Base-by-base conservation (phyloP, 2,888 invertebrate species). In the Conchocele bisecta region DNA sequence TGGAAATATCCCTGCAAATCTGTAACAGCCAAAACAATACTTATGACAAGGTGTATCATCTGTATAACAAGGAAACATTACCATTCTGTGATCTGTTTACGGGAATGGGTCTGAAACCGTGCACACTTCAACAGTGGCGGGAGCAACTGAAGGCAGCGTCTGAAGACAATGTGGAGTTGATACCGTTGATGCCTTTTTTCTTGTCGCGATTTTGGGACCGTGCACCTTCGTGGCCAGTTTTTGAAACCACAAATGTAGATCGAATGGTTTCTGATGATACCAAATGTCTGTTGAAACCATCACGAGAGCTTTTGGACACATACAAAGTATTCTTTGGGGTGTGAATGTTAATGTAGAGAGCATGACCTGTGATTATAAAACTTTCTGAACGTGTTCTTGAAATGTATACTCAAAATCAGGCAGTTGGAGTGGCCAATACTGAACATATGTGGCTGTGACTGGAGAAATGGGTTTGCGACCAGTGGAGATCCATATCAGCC, bases 131-230 rank as follows among this genome's bases (percentile, higher is more conserved):
- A 11, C 74, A 75, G 42, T 84, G 84, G 84, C 58, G 84, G 48
- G 35, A 67, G 13, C 58, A 75, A 35, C 69, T 83, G 17, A 64
- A 69, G 29, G 26, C 41, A 22, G 61, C 70, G 6, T 46, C 71
- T 5, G 72, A 69, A 6, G 60, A 67, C 24, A 76, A 79, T 33
- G 77, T 73, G 20, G 79, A 76, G 13, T 75, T 84, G 9, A 54
- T 84, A 42, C 82, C 83, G 7, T 37, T 83, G 20, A 81, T 76
- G 1, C 84, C 84, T 0, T 84, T 84, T 50, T 82, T 84, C 50
- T 56, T 75, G 67, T 83, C 83, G 0, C 33, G 48, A 6, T 84
- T 83, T 42, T 84, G 83, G 83, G 84, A 84, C 44, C 71, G 69
- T 26, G 81, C 84, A 4, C 66, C 75, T 2, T 28, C 64, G 35